Evolutionary conservation across 30 jellyfish, hydroid and myxozoan genomes (phyloP), one percentile per base, ranked within the genome.

Genomic region (Cassiopea xamachana): DNA sequence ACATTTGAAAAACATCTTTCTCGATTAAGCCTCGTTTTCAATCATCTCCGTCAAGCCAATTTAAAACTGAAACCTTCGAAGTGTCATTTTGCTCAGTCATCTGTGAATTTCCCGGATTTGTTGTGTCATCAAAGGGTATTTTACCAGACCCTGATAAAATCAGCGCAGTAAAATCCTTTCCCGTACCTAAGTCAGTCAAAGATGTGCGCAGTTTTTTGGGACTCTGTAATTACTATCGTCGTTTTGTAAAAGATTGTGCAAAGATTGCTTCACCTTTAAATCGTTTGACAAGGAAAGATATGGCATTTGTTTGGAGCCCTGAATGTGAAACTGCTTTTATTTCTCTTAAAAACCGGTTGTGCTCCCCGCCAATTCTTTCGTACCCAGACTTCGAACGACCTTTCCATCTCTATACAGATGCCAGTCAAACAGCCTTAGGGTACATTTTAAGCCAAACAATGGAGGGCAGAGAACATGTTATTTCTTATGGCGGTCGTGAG

Each of bases 201-300:
- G 80, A 60, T 61, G 80, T 67, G 46, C 80, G 89, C 60, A 80
- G 91, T 50, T 64, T 48, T 50, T 27, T 80, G 59, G 91, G 91
- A n/a, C 51, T 83, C 27, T 45, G 77, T 45, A 83, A 83, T 50
- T 83, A 83, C 50, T 88, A 88, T 73, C 79, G 93, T 15, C 79
- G 93, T 5, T 80, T 89, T 73, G 89, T 89, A 2, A 48, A 73
- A 12, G 75, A 73, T 60, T 81, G 81, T 81, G 92, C 96, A 7
- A 60, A 62, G 46, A 80, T 81, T 45, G 96, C 96, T 7, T 81
- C 96, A 18, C 96, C 93, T 4, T 48, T 89, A 88, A 81, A 83
- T 72, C 82, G 71, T 44, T 80, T 89, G 69, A 73, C 89, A 59
- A 46, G 89, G 48, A 82, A 90, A 49, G 51, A 18, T 18, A 83